Evolutionary conservation across 2,113 vertebrate species (phyloP), one percentile per base, ranked within the genome.

Genomic region (Myxocyprinus asiaticus): DNA sequence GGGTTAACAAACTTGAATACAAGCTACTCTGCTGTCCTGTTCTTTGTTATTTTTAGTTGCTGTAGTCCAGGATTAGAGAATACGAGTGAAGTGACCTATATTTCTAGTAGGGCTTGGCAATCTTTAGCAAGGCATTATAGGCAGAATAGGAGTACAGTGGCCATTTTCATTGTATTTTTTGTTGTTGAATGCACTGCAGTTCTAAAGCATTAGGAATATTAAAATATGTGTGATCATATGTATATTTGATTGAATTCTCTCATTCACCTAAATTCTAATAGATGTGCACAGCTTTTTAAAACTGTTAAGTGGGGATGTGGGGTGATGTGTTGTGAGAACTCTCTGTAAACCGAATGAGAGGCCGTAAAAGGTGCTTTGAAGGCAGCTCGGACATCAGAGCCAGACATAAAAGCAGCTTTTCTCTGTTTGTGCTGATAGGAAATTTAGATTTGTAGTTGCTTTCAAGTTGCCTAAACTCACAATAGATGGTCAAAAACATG

Each of bases 21-120:
- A 7, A 11, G 14, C 51, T 51, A 53, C 10, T 53, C 15, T 67
- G 15, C 17, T 51, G 47, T 3, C 15, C 47, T 22, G 15, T 68
- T 68, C n/a, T n/a, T 67, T 78, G 64, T 56, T 72, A 33, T 51
- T 50, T 67, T 58, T 79, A 71, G 50, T 80, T 79, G 56, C 59
- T 43, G 56, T 64, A 63, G 76, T 73, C 77, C 74, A 58, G 68
- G 77, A 85, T 85, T 80, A 82, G 77, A 61, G 72, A 53, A 74
- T 74, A 5, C 78, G 77, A 66, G 51, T 55, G 51, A 59, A 69
- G 45, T 82, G 81, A 77, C 83, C 81, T 77, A 75, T 75, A 85
- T 82, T 74, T 83, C 82, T 77, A 59, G 67, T 51, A 58, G 70
- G 70, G 48, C 62, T 22, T 64, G 56, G 56, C 53, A 44, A 12